Evolutionary conservation across 2,113 vertebrate species (phyloP), one percentile per base, ranked within the genome.

Genomic region (Geococcyx californianus): DNA sequence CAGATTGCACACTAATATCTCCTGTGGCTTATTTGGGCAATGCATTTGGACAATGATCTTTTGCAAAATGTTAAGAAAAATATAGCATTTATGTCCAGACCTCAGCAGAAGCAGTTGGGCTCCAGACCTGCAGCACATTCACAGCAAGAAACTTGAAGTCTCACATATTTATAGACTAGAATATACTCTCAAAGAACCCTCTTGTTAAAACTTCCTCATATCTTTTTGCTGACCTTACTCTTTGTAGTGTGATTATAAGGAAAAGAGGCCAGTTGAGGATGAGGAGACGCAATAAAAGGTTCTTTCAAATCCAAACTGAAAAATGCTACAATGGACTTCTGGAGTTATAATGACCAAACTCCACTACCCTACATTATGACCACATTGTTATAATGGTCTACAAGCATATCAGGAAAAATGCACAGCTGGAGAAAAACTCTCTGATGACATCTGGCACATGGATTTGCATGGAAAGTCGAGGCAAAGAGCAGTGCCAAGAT

Each of bases 401-500:
- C 59, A 55, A 93, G 40, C 59, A 74, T 25, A 83, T 42, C 59
- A 94, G 67, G 45, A 94, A 76, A 94, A 94, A 86, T 34, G 44
- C 75, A 86, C 82, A 96, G 82, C 94, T 94, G 94, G 91, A 59
- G 76, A 90, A 93, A 94, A 87, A 4, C 67, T 73, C 69, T 87
- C 78, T 74, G 79, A 77, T 82, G 83, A 94, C 78, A 95, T 91
- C 81, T 97, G 91, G 90, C 94, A 90, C 67, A 83, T n/a, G 45
- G 75, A 85, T 94, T 87, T 80, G 58, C 75, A 77, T 70, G 51
- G 68, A 90, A 93, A 94, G 89, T 94, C 89, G 77, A 79, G 63
- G 89, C 59, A 89, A 87, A 95, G 68, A 91, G 55, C 26, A 54
- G 47, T 86, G 94, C 96, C 95, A 96, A 93, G 79, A 88, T 87